Base-by-base conservation (phyloP, 2,113 vertebrate genomes). In the Rhodinocichla rosea region DNA sequence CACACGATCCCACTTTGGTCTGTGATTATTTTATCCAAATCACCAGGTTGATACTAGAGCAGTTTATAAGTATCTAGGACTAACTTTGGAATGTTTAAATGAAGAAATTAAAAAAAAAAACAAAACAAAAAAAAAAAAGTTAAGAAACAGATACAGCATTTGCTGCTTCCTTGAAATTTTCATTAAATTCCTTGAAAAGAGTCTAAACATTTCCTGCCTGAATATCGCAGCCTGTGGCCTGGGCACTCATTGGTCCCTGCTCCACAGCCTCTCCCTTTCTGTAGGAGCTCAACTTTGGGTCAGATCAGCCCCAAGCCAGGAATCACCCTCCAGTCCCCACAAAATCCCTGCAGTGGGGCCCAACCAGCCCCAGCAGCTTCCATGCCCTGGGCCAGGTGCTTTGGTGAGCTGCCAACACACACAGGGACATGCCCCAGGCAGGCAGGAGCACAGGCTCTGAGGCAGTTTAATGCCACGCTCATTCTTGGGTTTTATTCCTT, bases 341-440 rank as follows among this genome's bases (percentile, higher is more conserved):
- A 0, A 12, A 50, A 74, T 15, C 5, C 0, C 30, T 21, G 28
- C 50, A 30, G 30, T 2, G 19, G 7, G 6, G 12, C 27, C 68
- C 44, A 42, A 2, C 2, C 44, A 57, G 52, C 68, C 39, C 53
- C 33, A 27, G 81, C 30, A 14, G 7, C 26, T 39, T 22, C 44
- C 4, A 0, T 22, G 49, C 11, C 37, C n/a, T 1, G 1, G 74
- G 49, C 20, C 52, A 15, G 47, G 20, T 16, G n/a, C 47, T 65
- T 32, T 83, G 32, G 32, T 2, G 5, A 47, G 60, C 78, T 47
- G 56, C 56, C 42, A 62, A 2, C 21, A 13, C 44, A 0, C 15
- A 8, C 40, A 27, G 60, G 37, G 23, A 15, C 15, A 1, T n/a
- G 37, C 35, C 50, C 40, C 2, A 1, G 7, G 6, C 1, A 14